phyloP scores from a whole-genome alignment of 2,113 vertebrate species.

The Uropsilus gracilis region DNA sequence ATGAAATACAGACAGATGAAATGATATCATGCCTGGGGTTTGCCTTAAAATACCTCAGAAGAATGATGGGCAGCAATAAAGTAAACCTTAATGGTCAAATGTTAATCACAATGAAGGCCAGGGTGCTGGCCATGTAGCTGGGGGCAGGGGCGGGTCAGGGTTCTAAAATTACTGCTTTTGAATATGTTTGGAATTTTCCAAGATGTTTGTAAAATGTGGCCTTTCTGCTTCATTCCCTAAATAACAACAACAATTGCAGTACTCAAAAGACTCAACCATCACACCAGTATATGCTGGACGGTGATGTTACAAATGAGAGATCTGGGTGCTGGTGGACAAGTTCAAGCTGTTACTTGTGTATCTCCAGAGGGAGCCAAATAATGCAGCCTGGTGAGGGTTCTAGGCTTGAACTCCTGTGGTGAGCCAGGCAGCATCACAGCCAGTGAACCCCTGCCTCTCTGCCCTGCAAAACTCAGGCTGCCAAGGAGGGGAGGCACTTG shows the following conservation, averaged over 20 bases:
- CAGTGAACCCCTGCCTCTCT: fast-evolving
- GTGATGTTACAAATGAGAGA: neutral
- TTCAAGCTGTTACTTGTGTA: neutral
- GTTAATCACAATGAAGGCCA: neutral
- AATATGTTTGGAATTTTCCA: neutral
- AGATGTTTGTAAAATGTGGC: neutral
- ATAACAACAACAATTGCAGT: neutral
- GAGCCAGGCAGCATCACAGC: neutral
- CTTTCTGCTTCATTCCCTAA: neutral
- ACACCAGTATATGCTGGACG: neutral
- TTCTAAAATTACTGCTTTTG: neutral
- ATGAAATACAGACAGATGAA: neutral
- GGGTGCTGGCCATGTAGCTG: neutral
- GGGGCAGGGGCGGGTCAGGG: fast-evolving
- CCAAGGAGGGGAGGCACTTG: fast-evolving
- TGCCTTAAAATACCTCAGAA: neutral
- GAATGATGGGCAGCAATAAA: neutral
- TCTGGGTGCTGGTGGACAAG: neutral
- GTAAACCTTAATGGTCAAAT: neutral
- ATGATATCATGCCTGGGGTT: neutral
- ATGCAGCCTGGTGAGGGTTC: neutral
- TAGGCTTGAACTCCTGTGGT: neutral
- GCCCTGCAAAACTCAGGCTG: neutral
- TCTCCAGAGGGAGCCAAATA: neutral
- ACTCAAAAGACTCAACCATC: neutral